These are phyloP conservation scores for Zelleria hepariella DNA, from an alignment of 2,888 invertebrate genomes.

Conservation along the genomic window DNA sequence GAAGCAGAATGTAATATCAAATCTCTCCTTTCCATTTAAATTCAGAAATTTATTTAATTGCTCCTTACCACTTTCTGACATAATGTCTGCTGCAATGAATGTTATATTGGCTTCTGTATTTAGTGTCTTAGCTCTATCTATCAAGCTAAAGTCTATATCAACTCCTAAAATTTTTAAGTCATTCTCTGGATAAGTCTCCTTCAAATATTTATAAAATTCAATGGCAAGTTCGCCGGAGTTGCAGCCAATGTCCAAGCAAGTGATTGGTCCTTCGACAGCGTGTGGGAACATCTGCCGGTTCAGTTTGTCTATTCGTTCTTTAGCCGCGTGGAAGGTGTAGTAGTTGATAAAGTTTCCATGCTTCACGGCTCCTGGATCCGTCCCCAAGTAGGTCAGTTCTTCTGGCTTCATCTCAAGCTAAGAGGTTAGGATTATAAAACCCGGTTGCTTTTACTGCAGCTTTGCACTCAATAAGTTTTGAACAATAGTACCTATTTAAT, in stretches of 20 bases:
- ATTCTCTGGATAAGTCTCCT: constrained; percentile 38
- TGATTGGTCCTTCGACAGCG: constrained; percentile 24
- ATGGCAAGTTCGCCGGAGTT: constrained; percentile 84
- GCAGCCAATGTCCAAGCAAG: constrained; percentile 82
- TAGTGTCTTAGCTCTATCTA: constrained; percentile 75
- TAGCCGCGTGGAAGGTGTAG: constrained; percentile 83
- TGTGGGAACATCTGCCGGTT: constrained; percentile 43
- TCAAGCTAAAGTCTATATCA: constrained; percentile 81
- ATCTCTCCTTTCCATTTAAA: constrained; percentile 48
- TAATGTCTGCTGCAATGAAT: constrained; percentile 75
- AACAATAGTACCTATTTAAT: no score
- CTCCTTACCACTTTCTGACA: constrained; percentile 44
- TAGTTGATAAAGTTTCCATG: constrained; percentile 91
- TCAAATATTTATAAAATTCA: constrained; percentile 67
- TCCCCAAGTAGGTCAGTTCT: constrained; percentile 56
- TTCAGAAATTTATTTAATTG: constrained; percentile 62
- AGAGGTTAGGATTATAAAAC: no score
- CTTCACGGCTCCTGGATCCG: constrained; percentile 83
- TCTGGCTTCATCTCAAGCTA: constrained; percentile 13
- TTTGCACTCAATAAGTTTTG: no score
- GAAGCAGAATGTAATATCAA: constrained; percentile 82
- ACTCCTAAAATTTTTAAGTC: constrained; percentile 74
- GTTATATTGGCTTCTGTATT: constrained; percentile 56
- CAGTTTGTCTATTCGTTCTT: constrained; percentile 76
- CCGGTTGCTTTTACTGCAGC: no score